phyloP scores from a whole-genome alignment of 2,113 vertebrate species.

The Pelusios castaneus region DNA sequence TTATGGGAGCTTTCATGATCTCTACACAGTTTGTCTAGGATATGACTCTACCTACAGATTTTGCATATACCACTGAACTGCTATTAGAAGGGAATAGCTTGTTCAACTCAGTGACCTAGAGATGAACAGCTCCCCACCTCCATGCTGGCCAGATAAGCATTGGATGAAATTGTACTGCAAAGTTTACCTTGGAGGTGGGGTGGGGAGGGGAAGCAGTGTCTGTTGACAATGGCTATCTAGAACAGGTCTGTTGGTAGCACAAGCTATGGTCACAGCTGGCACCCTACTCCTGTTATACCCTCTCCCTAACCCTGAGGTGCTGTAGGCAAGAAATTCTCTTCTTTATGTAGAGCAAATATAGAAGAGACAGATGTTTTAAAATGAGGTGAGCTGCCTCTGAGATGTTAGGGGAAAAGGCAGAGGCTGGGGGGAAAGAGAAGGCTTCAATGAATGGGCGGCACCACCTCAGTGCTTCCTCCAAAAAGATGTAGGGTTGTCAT shows the following conservation, averaged over 20 bases:
- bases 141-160: conserved; percentile 31
- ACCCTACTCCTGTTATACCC: conserved; percentile 20
- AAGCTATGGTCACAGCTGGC: conserved; percentile 41
- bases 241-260: conserved; percentile 19
- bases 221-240: conserved; percentile 10
- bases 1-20: conserved; percentile 64
- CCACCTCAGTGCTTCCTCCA: conserved; percentile 31
- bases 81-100: conserved; percentile 50
- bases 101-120: conserved; percentile 64
- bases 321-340: neutral
- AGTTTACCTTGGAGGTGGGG: neutral
- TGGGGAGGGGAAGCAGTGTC: neutral
- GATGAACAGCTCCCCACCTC: conserved; percentile 56
- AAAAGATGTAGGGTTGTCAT: conserved; percentile 14
- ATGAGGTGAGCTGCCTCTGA: conserved; percentile 57
- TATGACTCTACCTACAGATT: conserved; percentile 60
- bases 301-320: neutral
- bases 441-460: conserved; percentile 34
- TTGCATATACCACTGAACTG: conserved; percentile 43
- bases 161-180: conserved; percentile 60
- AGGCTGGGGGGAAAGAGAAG: conserved; percentile 20
- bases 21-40: conserved; percentile 67
- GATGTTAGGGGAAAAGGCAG: conserved; percentile 18
- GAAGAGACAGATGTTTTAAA: conserved; percentile 53
- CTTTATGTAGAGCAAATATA: conserved; percentile 48